Evolutionary conservation across 2,797 vertebrate species (phyloP).

Genomic region (Fratercula arctica): DNA sequence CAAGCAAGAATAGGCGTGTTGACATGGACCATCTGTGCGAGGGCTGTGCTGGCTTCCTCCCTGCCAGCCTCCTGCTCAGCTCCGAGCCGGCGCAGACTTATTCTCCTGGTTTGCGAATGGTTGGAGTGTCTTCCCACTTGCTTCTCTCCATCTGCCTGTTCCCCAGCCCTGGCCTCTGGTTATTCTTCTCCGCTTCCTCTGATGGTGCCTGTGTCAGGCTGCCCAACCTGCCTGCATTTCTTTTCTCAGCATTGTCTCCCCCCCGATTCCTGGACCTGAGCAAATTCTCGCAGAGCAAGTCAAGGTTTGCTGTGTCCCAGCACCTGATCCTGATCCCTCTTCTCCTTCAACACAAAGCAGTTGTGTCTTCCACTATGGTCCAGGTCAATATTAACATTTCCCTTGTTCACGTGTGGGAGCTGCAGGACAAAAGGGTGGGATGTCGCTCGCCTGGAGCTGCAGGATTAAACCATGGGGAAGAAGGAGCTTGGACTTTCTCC

Average conservation of each 20-base stretch:
- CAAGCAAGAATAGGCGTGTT: neutral
- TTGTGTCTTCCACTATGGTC: fast-evolving
- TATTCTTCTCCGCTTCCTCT: neutral
- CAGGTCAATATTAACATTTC: fast-evolving
- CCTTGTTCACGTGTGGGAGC: fast-evolving
- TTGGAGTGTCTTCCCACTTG: fast-evolving
- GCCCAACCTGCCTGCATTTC: neutral
- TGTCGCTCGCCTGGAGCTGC: neutral
- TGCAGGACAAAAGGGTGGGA: neutral
- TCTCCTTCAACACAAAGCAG: neutral
- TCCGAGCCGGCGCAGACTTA: fast-evolving
- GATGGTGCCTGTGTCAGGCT: neutral
- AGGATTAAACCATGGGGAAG: neutral
- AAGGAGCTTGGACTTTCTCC: neutral
- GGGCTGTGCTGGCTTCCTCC: neutral
- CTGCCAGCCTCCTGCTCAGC: neutral
- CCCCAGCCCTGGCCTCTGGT: neutral
- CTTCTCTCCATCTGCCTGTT: neutral
- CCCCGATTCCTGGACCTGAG: neutral
- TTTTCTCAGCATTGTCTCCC: neutral
- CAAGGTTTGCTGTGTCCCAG: neutral
- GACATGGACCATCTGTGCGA: fast-evolving
- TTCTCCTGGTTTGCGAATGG: neutral
- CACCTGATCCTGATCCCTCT: neutral
- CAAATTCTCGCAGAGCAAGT: neutral